These are phyloP conservation scores for Bergia puertoricense DNA, from an alignment of 92 coral and sea anemone genomes.

Conservation along the genomic window DNA sequence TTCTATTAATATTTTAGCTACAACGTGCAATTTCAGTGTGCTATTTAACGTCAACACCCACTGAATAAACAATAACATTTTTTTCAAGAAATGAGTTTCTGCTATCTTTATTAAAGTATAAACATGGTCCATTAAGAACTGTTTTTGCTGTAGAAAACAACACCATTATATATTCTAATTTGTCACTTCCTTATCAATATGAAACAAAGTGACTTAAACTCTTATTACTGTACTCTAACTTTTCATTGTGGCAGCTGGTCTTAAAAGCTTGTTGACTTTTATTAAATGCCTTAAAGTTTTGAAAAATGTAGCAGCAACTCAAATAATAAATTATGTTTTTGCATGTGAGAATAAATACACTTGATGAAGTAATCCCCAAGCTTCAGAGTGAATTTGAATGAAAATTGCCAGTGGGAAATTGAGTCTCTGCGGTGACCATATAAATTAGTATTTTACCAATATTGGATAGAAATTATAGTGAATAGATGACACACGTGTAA, in stretches of 20 bases:
- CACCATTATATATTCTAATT: neutral
- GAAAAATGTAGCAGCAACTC: neutral
- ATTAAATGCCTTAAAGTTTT: neutral
- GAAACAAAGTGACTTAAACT: neutral
- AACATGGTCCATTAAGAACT: neutral
- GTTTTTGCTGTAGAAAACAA: constrained; percentile 15
- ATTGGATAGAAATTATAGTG: too few relatives aligned
- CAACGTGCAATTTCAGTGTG: neutral
- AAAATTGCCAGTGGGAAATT: too few relatives aligned
- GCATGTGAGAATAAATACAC: neutral
- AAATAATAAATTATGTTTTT: neutral
- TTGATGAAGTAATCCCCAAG: neutral
- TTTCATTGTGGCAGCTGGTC: neutral
- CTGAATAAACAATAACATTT: neutral
- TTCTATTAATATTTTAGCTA: constrained; percentile 12
- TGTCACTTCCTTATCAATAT: neutral
- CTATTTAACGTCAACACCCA: neutral
- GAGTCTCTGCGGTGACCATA: too few relatives aligned
- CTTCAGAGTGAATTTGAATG: too few relatives aligned
- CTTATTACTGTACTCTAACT: neutral
- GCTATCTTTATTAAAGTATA: neutral
- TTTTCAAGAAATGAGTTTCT: neutral
- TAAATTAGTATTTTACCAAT: too few relatives aligned
- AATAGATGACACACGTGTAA: too few relatives aligned
- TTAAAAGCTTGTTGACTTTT: neutral